These are phyloP conservation scores for Agrilus mali DNA, from an alignment of 2,888 invertebrate species.

Conservation along the genomic window DNA sequence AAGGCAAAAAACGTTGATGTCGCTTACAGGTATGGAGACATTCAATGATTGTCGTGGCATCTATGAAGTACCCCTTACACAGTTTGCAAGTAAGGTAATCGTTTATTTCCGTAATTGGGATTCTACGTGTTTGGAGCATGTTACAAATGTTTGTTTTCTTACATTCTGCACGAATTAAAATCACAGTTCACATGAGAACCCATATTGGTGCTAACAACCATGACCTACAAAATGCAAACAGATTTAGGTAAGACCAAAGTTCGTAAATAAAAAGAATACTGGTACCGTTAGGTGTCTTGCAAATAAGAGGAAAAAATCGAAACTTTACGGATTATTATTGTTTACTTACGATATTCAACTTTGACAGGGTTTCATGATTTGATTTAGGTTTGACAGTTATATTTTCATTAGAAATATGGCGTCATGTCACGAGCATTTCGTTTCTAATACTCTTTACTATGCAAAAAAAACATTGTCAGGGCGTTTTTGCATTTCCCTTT, in stretches of 20 bases:
- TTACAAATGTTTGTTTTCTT: conserved; percentile 6
- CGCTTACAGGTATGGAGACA: conserved; percentile 66
- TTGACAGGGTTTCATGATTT: conserved; percentile 25
- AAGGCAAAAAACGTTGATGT: not conserved
- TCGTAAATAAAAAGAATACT: not conserved
- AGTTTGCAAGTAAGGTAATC: conserved; percentile 56
- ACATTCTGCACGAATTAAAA: conserved; percentile 14
- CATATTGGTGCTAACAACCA: conserved; percentile 27
- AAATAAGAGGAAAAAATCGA: conserved; percentile 6
- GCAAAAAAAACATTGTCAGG: no score
- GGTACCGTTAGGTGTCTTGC: conserved; percentile 2
- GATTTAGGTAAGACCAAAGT: not conserved
- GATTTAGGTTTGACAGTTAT: conserved; percentile 23
- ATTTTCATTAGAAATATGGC: conserved; percentile 23
- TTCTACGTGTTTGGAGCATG: conserved; percentile 34
- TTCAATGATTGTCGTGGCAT: conserved; percentile 69
- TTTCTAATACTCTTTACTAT: no score
- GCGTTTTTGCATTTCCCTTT: no score
- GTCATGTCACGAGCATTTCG: conserved; percentile 14
- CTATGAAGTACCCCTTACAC: conserved; percentile 62
- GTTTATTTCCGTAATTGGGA: conserved; percentile 44
- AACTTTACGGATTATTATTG: conserved; percentile 22
- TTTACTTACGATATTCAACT: conserved; percentile 27
- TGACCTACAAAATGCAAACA: conserved; percentile 25
- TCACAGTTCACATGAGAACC: conserved; percentile 18